Base-by-base conservation (phyloP, 2,797 vertebrate genomes). In the Amphiprion clarkii region DNA sequence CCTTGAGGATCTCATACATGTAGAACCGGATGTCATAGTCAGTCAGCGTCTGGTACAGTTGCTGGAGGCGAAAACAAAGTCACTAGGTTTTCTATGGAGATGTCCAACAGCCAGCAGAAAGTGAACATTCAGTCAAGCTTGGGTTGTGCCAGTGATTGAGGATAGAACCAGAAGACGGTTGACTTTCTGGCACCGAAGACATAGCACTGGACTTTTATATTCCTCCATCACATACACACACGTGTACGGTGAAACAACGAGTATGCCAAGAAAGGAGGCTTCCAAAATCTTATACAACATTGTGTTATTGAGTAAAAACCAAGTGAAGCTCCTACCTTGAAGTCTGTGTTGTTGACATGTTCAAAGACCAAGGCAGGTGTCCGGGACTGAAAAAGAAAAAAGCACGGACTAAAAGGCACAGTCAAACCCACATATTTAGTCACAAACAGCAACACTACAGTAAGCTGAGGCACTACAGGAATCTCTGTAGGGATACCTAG, bases 1-100 rank as follows among this genome's bases (percentile, higher is more conserved):
- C 95, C 94, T 94, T 95, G 53, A 95, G 90, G 74, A 95, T 95
- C 91, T 95, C 95, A 48, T 94, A 95, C 94, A 95, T 95, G 90
- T 95, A 95, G 90, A 95, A 95, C 40, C 95, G 91, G 71, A 95
- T 95, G 90, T 95, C 95, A 49, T 91, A 95, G 82, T 95, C 95
- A 39, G 94, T 93, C 88, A 95, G 89, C 42, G 95, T 95, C 81
- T 95, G 95, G 93, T 96, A 95, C 76, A 96, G 89, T 95, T 95
- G 95, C 95, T 95, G 85, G 81, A 78, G 80, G 74, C 2, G 27
- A 78, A 72, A 82, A 67, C 8, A 64, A 71, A 70, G 21, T 23
- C 10, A 68, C 73, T 60, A 71, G 3, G 7, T 3, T 67, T 58
- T 19, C 3, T 10, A 27, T 44, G 3, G 4, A 14, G 12, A 63